Conservation (phyloP, 2,797 vertebrate species). For the Poliocrania exsul region DNA sequence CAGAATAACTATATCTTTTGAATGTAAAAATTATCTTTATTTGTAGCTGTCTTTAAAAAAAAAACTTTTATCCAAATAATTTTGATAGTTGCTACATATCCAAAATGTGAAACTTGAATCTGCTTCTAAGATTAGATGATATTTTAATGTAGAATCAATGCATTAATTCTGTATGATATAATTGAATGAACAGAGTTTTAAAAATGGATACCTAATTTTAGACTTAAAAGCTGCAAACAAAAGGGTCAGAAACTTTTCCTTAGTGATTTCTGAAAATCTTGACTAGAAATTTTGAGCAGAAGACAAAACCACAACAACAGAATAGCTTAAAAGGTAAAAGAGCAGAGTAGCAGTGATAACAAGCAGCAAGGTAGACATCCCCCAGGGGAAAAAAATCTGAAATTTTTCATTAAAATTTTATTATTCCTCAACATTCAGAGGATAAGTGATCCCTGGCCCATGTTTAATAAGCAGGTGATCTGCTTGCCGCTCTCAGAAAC, state of each 20-base stretch:
- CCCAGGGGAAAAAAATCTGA: not conserved
- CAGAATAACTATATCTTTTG: not conserved
- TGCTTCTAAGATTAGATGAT: not conserved
- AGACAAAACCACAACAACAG: not conserved
- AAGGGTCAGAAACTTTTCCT: not conserved
- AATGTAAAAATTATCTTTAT: not conserved
- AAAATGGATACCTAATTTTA: not conserved
- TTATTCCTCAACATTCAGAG: not conserved
- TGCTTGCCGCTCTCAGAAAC: not conserved
- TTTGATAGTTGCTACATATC: not conserved
- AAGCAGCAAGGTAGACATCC: not conserved
- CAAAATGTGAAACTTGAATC: not conserved
- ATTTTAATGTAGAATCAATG: not conserved
- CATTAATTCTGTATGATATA: not conserved
- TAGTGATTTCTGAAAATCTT: not conserved
- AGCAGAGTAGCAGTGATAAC: not conserved
- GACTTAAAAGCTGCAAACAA: not conserved
- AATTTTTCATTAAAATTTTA: not conserved
- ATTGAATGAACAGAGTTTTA: not conserved
- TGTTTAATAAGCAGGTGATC: not conserved
- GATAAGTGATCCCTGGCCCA: not conserved
- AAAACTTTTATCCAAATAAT: not conserved
- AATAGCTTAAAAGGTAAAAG: not conserved
- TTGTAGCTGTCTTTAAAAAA: not conserved
- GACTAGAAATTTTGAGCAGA: not conserved